These are phyloP conservation scores for Harmothoe impar DNA, from an alignment of 2,888 invertebrate species.

Conservation along the genomic window DNA sequence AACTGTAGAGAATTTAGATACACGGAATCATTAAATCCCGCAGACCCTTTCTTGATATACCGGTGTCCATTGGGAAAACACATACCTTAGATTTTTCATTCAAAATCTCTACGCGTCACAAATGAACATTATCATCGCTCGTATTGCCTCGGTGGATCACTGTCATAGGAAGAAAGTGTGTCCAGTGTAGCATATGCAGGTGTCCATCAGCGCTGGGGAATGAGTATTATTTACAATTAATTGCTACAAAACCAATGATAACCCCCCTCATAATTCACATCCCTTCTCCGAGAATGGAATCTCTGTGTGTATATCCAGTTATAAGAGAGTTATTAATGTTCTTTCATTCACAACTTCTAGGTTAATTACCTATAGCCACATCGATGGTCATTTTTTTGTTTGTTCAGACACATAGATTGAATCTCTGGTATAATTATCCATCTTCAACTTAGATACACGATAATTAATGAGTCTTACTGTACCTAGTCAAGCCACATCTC, in stretches of 20 bases:
- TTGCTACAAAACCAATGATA: neutral
- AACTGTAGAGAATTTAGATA: neutral
- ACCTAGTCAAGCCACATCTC: too few relatives aligned
- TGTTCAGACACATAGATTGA: too few relatives aligned
- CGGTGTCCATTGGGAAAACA: neutral
- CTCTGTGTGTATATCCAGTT: neutral
- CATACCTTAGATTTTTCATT: too few relatives aligned
- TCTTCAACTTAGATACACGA: too few relatives aligned
- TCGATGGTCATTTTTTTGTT: too few relatives aligned
- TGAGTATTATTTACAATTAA: constrained; percentile 35
- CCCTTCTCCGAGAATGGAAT: neutral
- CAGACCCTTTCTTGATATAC: neutral
- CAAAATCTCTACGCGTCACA: too few relatives aligned
- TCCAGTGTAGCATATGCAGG: constrained; percentile 23
- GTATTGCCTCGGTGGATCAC: neutral
- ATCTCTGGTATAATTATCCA: too few relatives aligned
- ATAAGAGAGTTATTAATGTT: neutral
- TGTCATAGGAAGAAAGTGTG: constrained; percentile 12
- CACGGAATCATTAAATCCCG: neutral
- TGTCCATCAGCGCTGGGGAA: neutral
- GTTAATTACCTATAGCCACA: too few relatives aligned
- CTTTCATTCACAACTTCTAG: neutral
- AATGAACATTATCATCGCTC: neutral
- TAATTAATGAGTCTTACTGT: too few relatives aligned
- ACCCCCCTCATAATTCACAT: neutral